Base-by-base conservation (phyloP, 1,140 invertebrate genomes). In the Epicauta chinensis region DNA sequence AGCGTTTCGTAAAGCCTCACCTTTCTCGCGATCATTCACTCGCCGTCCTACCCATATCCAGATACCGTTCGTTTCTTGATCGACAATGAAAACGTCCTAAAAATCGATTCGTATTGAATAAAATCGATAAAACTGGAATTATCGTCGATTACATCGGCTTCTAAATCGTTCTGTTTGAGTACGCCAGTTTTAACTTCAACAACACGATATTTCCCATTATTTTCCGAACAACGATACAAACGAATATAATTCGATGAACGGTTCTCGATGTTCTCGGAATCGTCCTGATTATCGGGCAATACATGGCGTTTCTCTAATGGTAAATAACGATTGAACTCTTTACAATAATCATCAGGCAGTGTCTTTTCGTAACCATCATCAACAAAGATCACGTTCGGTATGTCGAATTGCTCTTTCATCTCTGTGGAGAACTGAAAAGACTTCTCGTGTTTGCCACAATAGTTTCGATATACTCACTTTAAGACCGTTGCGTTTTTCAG, bases 21-120 rank as follows among this genome's bases (percentile, higher is more conserved):
- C 75, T 56, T 83, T 78, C 70, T 87, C 89, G 57, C 80, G 83
- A 30, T 72, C 74, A 39, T 73, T 81, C 32, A 87, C 80, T 56
- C 81, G 73, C 66, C 79, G 81, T 0, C 93, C 93, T 5, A 93
- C 85, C 93, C 93, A 97, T 1, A 92, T 84, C 91, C 93, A 97
- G 49, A 96, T 83, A 1, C 91, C 91, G 1, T 86, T 81, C 6
- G 75, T 74, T n/a, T 86, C 87, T 60, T 89, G 88, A 67, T 96
- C 92, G 23, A 97, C 73, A 48, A 97, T 83, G 70, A 85, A 97
- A 0, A 89, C 86, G 58, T 88, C 84, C 84, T 89, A 67, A 35
- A 67, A 67, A 59, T 11, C 43, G 4, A 42, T 42, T 2, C 16
- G 15, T 42, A 30, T 12, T 11, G 9, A n/a, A 16, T 10, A 2